Base-by-base conservation (phyloP, 2,113 vertebrate genomes). In the Cynocephalus volans region DNA sequence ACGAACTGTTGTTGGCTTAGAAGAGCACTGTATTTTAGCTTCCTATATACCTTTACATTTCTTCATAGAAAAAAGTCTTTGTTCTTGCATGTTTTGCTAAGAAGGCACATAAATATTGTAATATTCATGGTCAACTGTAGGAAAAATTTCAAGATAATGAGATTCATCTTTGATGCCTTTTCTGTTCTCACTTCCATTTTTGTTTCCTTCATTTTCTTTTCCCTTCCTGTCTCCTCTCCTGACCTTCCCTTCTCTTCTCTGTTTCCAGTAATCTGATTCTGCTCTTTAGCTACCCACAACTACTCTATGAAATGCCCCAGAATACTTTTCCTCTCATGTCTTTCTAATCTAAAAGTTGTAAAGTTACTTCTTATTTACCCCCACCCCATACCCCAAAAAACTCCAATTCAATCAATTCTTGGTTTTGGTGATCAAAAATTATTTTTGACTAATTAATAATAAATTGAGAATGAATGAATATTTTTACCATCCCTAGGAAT, bases 41-140 rank as follows among this genome's bases (percentile, higher is more conserved):
- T 70, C 31, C 41, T 54, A 17, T 26, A 21, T 82, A 11, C 12
- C 52, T 97, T 76, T 94, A 36, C 50, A 69, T 81, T 96, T 84
- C 17, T 18, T 76, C 76, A 54, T 6, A 45, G 72, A 26, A 73
- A 60, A n/a, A 91, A 76, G 31, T 3, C 48, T 85, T 10, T 67
- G 73, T 41, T 75, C 50, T 90, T 93, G 24, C 10, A 67, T 90
- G 69, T 70, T 90, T 94, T 93, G 65, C 50, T 70, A 70, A 93
- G 69, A 50, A 80, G 8, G 21, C 3, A 13, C 2, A 12, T 21
- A 76, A 50, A 45, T 90, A 76, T n/a, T 90, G 15, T 48, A 93
- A 85, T 45, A 60, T 65, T 95, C 64, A 28, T 72, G 50, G 23
- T 75, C 65, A 45, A 72, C 26, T 84, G 24, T 26, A 64, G 93